Conservation (phyloP, 1,140 invertebrate genomes). For the Tetramorium simillimum region DNA sequence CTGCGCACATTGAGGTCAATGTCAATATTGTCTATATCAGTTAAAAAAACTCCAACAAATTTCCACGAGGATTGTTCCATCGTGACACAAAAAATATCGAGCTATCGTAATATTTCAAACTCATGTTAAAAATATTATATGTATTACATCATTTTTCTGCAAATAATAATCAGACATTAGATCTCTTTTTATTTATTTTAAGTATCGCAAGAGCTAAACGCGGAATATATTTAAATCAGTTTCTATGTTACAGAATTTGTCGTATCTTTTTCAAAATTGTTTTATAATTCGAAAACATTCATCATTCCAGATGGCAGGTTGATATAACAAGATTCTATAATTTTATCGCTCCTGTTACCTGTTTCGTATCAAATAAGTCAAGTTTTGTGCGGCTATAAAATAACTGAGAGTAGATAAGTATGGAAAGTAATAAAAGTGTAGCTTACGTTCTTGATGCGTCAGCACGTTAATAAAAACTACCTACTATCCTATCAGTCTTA, state of each 20-base stretch:
- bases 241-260: neutral
- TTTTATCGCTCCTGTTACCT: neutral
- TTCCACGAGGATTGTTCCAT: neutral
- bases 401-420: neutral
- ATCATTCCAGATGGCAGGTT: neutral
- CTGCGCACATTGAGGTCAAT: conserved; percentile 62
- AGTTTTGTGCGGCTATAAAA: neutral
- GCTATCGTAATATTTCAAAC: neutral
- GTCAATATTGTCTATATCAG: conserved; percentile 40
- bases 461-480: conserved; percentile 12
- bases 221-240: neutral
- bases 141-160: neutral
- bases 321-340: neutral
- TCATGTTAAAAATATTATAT: neutral
- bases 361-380: neutral
- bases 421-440: conserved; percentile 23
- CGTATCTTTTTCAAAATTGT: neutral
- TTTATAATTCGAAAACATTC: neutral
- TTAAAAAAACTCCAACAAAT: conserved; percentile 41
- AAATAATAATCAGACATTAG: neutral
- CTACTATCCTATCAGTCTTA: neutral
- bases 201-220: neutral
- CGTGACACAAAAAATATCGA: neutral
- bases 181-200: neutral
- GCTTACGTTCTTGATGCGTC: conserved; percentile 18